Evolutionary conservation across 2,113 vertebrate species (phyloP).

Genomic region (Copsychus sechellarum): DNA sequence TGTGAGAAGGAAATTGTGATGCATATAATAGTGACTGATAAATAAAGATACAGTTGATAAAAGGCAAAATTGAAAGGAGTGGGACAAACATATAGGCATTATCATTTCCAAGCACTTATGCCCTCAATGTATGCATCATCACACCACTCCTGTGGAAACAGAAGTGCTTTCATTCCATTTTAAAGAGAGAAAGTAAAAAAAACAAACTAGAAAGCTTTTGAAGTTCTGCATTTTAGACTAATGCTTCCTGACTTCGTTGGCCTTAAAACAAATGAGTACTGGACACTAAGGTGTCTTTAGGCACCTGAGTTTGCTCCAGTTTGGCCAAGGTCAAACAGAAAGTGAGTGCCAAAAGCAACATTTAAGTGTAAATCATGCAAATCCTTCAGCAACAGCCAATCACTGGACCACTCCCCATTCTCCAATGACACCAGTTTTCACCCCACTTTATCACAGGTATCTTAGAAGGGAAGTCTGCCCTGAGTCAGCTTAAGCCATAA

Average conservation of each 20-base stretch:
- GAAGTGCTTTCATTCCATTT: not conserved
- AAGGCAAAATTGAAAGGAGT: not conserved
- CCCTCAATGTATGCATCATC: not conserved
- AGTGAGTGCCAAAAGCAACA: not conserved
- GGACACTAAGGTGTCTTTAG: not conserved
- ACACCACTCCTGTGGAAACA: not conserved
- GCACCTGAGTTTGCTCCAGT: not conserved
- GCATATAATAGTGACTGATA: not conserved
- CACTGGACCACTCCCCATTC: not conserved
- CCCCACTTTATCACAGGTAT: not conserved
- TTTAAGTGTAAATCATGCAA: not conserved
- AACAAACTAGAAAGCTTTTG: not conserved
- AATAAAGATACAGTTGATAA: not conserved
- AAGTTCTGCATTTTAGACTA: not conserved
- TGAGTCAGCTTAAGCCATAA: not conserved
- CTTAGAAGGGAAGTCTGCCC: not conserved
- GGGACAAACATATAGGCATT: not conserved
- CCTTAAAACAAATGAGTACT: not conserved
- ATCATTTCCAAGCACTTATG: not conserved
- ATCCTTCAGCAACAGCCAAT: not conserved
- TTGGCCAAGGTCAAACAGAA: not conserved
- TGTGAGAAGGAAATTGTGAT: constrained; percentile 69
- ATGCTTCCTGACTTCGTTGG: not conserved
- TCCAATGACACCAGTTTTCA: not conserved
- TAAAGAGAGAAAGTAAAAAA: not conserved